Evolutionary conservation across 2,888 invertebrate genomes (phyloP).

Genomic region (Melipona bicolor): DNA sequence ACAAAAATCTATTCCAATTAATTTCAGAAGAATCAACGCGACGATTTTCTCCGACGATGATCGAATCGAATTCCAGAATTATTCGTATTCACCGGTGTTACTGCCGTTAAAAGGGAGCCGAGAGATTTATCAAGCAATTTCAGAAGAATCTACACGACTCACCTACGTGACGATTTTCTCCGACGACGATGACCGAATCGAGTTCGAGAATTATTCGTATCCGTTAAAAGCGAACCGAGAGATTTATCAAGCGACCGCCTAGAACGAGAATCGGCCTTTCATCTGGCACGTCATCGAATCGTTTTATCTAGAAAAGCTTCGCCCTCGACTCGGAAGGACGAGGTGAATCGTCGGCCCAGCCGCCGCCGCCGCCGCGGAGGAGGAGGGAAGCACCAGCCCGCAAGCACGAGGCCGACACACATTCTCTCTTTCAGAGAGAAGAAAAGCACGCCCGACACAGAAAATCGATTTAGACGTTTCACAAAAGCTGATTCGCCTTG

Average conservation of each 20-base stretch:
- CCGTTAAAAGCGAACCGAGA: background rate
- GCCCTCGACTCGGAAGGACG: slow-evolving; percentile 6
- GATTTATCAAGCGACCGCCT: background rate
- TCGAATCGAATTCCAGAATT: too few species aligned
- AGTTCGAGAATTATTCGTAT: background rate
- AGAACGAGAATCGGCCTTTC: background rate
- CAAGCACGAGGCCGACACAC: slow-evolving; percentile 23
- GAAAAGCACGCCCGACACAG: slow-evolving; percentile 62
- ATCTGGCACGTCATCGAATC: slow-evolving; percentile 10
- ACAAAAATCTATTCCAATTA: too few species aligned
- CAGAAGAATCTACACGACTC: background rate
- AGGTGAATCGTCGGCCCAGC: slow-evolving; percentile 18
- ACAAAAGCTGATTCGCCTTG: slow-evolving; percentile 57
- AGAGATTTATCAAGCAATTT: background rate
- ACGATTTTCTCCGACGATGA: too few species aligned
- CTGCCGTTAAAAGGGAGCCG: too few species aligned
- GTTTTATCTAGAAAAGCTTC: slow-evolving; percentile 10
- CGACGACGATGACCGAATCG: background rate
- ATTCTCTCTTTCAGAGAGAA: slow-evolving; percentile 7
- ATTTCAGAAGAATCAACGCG: too few species aligned
- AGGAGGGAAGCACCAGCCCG: slow-evolving; percentile 2
- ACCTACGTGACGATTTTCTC: background rate
- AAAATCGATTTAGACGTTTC: slow-evolving; percentile 60
- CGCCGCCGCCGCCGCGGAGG: background rate
- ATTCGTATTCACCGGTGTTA: too few species aligned